phyloP scores from a whole-genome alignment of 2,888 invertebrate genomes.

The Euclidia mi region DNA sequence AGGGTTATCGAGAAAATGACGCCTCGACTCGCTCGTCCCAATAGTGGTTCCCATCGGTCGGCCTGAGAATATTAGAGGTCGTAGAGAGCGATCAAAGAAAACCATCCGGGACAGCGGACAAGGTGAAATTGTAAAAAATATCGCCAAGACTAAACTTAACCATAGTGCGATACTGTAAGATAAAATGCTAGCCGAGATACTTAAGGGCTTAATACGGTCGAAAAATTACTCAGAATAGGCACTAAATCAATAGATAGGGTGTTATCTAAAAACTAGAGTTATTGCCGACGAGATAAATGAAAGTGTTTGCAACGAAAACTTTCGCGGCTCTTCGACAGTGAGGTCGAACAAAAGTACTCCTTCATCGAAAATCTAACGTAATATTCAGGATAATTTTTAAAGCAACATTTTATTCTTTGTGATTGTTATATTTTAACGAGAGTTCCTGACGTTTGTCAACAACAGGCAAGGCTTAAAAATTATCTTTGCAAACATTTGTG shows the following conservation, averaged over 20 bases:
- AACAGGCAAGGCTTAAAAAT: not conserved
- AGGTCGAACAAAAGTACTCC: constrained; percentile 12
- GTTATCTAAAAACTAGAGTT: constrained; percentile 61
- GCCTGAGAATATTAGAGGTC: constrained; percentile 58
- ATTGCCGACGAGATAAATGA: constrained; percentile 60
- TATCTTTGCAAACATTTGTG: constrained; percentile 11
- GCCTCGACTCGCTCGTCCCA: constrained; percentile 51
- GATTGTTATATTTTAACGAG: constrained; percentile 1
- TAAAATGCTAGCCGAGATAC: constrained; percentile 39
- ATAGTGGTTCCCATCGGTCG: constrained; percentile 60
- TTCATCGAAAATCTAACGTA: not conserved
- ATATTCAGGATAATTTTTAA: not conserved
- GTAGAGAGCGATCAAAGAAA: constrained; percentile 51
- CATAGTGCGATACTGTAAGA: constrained; percentile 28
- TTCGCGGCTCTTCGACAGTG: constrained; percentile 29
- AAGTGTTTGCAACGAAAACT: constrained; percentile 45
- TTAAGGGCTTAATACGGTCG: constrained; percentile 53
- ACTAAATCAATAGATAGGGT: constrained; percentile 63
- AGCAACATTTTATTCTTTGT: not conserved
- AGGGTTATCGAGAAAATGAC: constrained; percentile 60
- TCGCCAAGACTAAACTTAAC: constrained; percentile 15
- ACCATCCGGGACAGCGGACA: constrained; percentile 32
- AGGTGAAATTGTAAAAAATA: constrained; percentile 32
- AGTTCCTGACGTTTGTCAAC: not conserved
- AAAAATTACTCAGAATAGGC: constrained; percentile 60